A percentile compares a stretch with the other conserved stretches of the same genome.
Conservation (phyloP, 2,888 invertebrate species). For the Leptarthrus brevirostris region DNA sequence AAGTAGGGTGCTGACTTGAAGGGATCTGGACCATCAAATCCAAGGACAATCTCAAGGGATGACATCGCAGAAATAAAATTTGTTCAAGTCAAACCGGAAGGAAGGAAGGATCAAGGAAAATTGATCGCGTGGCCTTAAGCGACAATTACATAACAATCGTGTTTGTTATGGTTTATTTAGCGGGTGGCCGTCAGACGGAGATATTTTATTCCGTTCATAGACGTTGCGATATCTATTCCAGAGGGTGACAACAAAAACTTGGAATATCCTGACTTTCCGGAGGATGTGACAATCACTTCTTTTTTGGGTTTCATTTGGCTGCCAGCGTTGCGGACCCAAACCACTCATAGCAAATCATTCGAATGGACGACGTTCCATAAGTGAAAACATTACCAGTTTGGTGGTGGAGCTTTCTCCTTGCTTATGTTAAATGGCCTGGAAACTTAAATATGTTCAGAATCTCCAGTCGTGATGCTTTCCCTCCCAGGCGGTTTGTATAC, state of each 20-base stretch:
- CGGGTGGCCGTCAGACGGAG: conserved; percentile 8
- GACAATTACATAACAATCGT: conserved; percentile 53
- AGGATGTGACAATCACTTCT: conserved; percentile 51
- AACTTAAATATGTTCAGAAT: conserved; percentile 49
- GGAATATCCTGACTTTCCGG: conserved; percentile 38
- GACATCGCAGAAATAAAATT: conserved; percentile 24
- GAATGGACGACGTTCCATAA: conserved; percentile 25
- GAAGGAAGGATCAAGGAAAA: conserved; percentile 51
- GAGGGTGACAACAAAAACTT: conserved; percentile 15
- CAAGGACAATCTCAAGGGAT: background rate
- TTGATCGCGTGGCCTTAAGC: conserved; percentile 55
- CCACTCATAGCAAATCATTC: conserved; percentile 33
- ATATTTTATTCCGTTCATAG: background rate
- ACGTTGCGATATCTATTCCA: background rate
- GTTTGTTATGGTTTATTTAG: conserved; percentile 52
- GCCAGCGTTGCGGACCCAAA: background rate
- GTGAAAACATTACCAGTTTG: conserved; percentile 27
- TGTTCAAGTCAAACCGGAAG: conserved; percentile 50
- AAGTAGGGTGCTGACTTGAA: background rate
- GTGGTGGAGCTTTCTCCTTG: conserved; percentile 6
- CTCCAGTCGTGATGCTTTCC: background rate
- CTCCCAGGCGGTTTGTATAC: background rate
- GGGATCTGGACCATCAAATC: conserved; percentile 9
- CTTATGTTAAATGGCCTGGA: conserved; percentile 50
- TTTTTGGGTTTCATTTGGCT: conserved; percentile 35